These are phyloP conservation scores for Sebastolobus altivelis DNA, from an alignment of 2,797 vertebrate species.

Conservation along the genomic window DNA sequence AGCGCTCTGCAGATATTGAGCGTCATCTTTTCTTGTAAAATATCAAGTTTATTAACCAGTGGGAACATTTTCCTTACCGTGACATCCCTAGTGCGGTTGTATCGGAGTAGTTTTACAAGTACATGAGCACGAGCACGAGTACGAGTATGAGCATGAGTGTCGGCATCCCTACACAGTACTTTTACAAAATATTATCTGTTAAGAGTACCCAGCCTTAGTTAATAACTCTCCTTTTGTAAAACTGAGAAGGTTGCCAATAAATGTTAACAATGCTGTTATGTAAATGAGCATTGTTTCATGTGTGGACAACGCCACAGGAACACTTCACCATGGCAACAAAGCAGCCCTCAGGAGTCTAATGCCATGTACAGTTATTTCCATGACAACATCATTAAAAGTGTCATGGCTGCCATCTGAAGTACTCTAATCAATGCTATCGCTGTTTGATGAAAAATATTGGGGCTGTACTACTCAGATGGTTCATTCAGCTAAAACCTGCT, in stretches of 20 bases:
- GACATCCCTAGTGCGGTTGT: too few relatives aligned
- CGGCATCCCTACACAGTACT: neutral
- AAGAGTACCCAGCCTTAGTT: neutral
- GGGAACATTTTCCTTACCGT: too few relatives aligned
- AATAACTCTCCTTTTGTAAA: conserved; percentile 6
- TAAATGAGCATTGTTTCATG: conserved; percentile 58
- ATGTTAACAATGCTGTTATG: conserved; percentile 47
- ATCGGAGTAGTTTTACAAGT: too few relatives aligned
- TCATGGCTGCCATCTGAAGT: conserved; percentile 50
- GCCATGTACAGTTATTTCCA: conserved; percentile 64
- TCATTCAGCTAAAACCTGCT: conserved; percentile 50
- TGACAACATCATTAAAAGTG: conserved; percentile 77
- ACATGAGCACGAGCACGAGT: too few relatives aligned
- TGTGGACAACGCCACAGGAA: conserved; percentile 51
- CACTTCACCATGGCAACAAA: conserved; percentile 73
- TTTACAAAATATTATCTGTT: neutral
- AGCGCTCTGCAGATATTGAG: too few relatives aligned
- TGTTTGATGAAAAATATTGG: conserved; percentile 29
- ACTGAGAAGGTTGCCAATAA: conserved; percentile 29
- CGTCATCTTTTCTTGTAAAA: too few relatives aligned
- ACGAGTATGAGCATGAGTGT: too few relatives aligned
- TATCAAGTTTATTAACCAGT: too few relatives aligned
- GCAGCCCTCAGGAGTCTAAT: conserved; percentile 39
- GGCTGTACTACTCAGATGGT: conserved; percentile 23
- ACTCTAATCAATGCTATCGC: conserved; percentile 53